phyloP scores from a whole-genome alignment of 2,888 invertebrate species.

The Hyles lineata region DNA sequence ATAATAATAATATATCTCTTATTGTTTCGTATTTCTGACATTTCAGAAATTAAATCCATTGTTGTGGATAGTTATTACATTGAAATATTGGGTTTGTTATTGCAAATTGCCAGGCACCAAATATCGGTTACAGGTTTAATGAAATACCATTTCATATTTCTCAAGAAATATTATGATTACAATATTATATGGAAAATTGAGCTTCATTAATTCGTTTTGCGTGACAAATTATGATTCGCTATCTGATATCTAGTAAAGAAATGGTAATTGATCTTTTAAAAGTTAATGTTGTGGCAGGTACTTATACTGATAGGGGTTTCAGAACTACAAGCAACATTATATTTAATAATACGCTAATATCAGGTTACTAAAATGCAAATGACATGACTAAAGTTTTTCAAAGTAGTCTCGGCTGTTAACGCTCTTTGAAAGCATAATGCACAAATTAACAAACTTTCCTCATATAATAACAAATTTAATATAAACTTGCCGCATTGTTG shows the following conservation, averaged over 20 bases:
- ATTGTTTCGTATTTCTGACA: not conserved
- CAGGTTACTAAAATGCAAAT: constrained; percentile 1
- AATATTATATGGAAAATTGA: no score
- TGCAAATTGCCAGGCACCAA: not conserved
- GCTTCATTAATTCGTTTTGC: no score
- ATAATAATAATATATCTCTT: not conserved
- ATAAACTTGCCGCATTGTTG: constrained; percentile 2
- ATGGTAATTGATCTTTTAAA: no score
- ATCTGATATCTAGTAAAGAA: no score
- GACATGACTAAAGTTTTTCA: constrained; percentile 6
- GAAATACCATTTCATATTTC: no score
- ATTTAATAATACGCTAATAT: not conserved
- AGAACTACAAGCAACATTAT: not conserved
- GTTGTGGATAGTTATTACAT: not conserved
- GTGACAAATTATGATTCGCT: no score
- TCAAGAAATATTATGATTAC: no score
- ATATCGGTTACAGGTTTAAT: no score
- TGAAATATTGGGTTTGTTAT: not conserved
- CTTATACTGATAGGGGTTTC: not conserved
- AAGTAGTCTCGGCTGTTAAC: not conserved
- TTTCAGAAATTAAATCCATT: not conserved
- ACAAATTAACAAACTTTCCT: constrained; percentile 2
- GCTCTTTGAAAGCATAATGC: not conserved
- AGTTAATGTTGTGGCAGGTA: no score
- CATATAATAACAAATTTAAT: constrained; percentile 4